Conservation (phyloP, 2,888 invertebrate genomes). For the Drosophila tanythrix region DNA sequence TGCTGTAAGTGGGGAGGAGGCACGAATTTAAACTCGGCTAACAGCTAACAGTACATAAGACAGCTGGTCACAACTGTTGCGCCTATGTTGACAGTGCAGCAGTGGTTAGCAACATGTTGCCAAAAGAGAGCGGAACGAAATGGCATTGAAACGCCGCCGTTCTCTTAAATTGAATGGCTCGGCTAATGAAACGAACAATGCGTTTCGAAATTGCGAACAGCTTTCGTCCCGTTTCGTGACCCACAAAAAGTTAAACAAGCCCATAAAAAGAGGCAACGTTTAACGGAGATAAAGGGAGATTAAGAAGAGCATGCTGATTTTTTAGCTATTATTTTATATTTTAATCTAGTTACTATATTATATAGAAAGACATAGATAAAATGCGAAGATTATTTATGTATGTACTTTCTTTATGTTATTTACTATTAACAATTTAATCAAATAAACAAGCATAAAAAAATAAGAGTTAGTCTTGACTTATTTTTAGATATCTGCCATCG, state of each 20-base stretch:
- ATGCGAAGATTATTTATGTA: not conserved
- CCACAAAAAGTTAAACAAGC: conserved; percentile 19
- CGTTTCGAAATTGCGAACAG: not conserved
- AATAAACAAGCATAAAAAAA: not conserved
- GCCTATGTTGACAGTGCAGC: conserved; percentile 31
- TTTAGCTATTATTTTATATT: not conserved
- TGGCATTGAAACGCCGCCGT: conserved; percentile 54
- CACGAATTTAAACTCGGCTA: conserved; percentile 6
- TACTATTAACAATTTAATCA: not conserved
- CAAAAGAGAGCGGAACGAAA: conserved; percentile 57
- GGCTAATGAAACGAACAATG: conserved; percentile 6
- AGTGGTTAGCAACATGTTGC: conserved; percentile 67
- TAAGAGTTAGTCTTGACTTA: not conserved
- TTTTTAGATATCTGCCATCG: not conserved
- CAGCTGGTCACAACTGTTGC: conserved; percentile 70
- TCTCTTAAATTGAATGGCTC: conserved; percentile 29
- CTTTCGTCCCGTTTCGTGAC: conserved; percentile 22
- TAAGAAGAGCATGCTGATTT: too few species aligned
- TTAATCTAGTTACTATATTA: not conserved
- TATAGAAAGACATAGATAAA: not conserved
- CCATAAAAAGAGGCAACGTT: conserved; percentile 22
- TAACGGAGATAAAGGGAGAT: not conserved
- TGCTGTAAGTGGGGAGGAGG: conserved; percentile 44
- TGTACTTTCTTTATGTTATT: too few species aligned
- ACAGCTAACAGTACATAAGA: conserved; percentile 3